A percentile compares a stretch with the other conserved stretches of the same genome.
Conservation (phyloP, 2,797 vertebrate species). For the Hephaestus fuliginosus region DNA sequence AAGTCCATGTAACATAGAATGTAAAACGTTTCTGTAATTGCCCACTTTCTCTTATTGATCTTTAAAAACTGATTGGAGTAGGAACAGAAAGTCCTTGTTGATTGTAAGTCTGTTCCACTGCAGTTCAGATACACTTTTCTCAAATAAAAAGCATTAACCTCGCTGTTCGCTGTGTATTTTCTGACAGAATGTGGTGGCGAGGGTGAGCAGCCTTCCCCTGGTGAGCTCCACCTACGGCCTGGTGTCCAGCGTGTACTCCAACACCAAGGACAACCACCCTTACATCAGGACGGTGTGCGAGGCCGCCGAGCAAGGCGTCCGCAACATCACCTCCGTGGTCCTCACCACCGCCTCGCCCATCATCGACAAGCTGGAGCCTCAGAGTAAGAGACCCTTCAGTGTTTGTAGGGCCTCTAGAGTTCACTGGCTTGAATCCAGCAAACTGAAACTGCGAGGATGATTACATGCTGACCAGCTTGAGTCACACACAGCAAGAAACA, state of each 20-base stretch:
- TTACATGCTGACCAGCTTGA: background rate
- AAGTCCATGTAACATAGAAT: background rate
- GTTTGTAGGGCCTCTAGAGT: background rate
- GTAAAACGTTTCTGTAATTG: background rate
- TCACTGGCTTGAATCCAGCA: background rate
- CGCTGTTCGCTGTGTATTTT: background rate
- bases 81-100: background rate
- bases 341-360: conserved; percentile 89
- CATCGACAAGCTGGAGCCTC: conserved; percentile 91
- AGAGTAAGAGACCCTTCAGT: conserved; percentile 85
- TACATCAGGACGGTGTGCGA: conserved; percentile 91
- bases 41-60: background rate
- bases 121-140: too few species aligned
- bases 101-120: too few species aligned
- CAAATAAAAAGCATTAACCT: too few species aligned
- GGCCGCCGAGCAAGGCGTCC: conserved; percentile 91
- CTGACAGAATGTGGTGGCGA: conserved; percentile 88
- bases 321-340: conserved; percentile 89
- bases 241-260: conserved; percentile 87
- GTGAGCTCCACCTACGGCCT: conserved; percentile 91
- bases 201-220: conserved; percentile 91
- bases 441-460: conserved; percentile 5
- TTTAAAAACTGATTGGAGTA: background rate
- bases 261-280: conserved; percentile 91
- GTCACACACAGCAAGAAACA: conserved; percentile 41